These are phyloP conservation scores for Cheirogaleus major DNA, from an alignment of 2,797 vertebrate genomes.

Conservation along the genomic window DNA sequence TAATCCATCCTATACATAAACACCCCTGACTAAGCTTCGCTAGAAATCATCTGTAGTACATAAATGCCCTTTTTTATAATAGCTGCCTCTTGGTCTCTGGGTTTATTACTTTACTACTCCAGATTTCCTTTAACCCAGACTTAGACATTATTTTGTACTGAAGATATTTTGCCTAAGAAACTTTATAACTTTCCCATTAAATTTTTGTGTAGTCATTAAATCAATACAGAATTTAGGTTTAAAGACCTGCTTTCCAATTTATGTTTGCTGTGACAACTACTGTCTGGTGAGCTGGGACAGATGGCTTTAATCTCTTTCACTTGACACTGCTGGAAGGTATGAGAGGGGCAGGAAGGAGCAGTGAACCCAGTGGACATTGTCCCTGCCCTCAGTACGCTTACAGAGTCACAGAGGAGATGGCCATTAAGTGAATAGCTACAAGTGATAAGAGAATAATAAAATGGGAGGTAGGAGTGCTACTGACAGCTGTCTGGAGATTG, in stretches of 20 bases:
- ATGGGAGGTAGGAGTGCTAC: fast-evolving
- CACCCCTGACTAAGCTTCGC: no score
- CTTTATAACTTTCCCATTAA: background rate
- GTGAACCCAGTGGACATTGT: background rate
- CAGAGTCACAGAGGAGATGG: background rate
- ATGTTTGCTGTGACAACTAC: background rate
- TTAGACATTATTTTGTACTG: background rate
- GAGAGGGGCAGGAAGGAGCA: background rate
- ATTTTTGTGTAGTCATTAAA: background rate
- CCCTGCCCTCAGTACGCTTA: fast-evolving
- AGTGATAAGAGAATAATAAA: background rate
- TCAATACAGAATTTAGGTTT: background rate
- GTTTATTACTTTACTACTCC: background rate
- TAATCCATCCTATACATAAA: no score
- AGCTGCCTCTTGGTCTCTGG: background rate
- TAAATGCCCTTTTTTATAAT: background rate
- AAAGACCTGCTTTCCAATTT: background rate
- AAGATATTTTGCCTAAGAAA: background rate
- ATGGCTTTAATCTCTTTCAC: background rate
- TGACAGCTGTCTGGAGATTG: background rate
- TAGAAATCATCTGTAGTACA: background rate
- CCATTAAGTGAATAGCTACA: background rate
- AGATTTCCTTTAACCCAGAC: background rate
- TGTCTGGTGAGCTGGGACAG: background rate
- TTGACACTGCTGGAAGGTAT: background rate